A percentile compares a stretch with the other conserved stretches of the same genome.
Conservation (phyloP, 2,113 vertebrate genomes). For the Ancistrus triradiatus region DNA sequence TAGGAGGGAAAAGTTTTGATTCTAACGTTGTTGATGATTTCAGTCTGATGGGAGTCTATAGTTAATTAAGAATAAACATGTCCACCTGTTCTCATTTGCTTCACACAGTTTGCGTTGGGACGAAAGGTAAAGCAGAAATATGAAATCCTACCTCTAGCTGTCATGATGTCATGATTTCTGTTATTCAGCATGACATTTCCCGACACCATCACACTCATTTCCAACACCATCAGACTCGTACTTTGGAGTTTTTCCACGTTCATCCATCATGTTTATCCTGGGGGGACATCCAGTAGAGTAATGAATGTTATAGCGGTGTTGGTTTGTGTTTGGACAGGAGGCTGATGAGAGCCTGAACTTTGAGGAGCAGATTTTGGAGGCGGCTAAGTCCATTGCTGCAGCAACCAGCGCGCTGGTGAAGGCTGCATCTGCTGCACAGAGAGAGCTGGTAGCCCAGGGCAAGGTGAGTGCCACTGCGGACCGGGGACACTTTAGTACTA, state of each 20-base stretch:
- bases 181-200: constrained; percentile 1
- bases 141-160: background rate
- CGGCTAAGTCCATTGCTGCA: constrained; percentile 95
- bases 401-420: constrained; percentile 96
- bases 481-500: background rate
- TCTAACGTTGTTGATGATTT: constrained; percentile 12
- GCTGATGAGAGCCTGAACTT: constrained; percentile 97
- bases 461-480: constrained; percentile 70
- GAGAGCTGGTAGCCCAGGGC: constrained; percentile 94
- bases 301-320: background rate
- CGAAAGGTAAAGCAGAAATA: constrained; percentile 41
- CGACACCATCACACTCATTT: constrained; percentile 12
- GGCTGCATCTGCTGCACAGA: constrained; percentile 91
- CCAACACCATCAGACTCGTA: background rate
- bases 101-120: constrained; percentile 41
- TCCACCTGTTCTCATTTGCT: constrained; percentile 17
- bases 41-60: background rate
- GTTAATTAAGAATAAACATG: constrained; percentile 5
- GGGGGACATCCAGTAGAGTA: no score
- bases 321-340: constrained; percentile 68
- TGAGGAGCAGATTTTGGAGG: constrained; percentile 96
- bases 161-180: background rate
- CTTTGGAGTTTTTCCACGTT: background rate
- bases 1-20: no score
- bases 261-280: constrained; percentile 4